A percentile compares a stretch with the other conserved stretches of the same genome.
Evolutionary conservation across 2,888 invertebrate genomes (phyloP).

Genomic region (Lepidocyrtoides sp.): DNA sequence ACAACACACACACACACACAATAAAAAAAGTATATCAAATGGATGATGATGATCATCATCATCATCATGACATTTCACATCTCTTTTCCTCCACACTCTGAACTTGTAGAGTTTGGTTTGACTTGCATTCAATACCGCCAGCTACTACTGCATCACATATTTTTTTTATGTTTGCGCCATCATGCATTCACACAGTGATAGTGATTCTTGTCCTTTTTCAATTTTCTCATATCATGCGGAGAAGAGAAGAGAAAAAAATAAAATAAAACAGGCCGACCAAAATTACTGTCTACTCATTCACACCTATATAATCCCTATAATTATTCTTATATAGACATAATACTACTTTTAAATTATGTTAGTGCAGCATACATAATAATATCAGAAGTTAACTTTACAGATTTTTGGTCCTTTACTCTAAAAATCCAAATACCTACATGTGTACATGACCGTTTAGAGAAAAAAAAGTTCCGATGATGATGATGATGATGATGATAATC

Average conservation of each 20-base stretch:
- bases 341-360: not conserved
- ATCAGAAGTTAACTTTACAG: not conserved
- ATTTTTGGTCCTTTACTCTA: not conserved
- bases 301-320: constrained; percentile 52
- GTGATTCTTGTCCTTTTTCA: constrained; percentile 59
- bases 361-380: not conserved
- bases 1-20: not conserved
- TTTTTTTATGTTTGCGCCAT: not conserved
- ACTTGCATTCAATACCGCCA: no score
- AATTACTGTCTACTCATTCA: constrained; percentile 70
- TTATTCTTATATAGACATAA: constrained; percentile 1
- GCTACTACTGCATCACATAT: constrained; percentile 1
- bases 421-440: constrained; percentile 29
- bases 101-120: not conserved
- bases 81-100: not conserved
- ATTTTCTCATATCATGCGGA: constrained; percentile 51
- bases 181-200: constrained; percentile 54
- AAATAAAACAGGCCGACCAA: constrained; percentile 74
- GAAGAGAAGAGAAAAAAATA: no score
- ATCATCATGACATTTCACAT: constrained; percentile 41
- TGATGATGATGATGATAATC: not conserved
- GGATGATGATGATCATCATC: not conserved
- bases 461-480: not conserved
- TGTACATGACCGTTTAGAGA: constrained; percentile 12
- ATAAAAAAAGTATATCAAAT: constrained; percentile 13